These are phyloP conservation scores for Panopea generosa DNA, from an alignment of 2,888 invertebrate genomes.

Conservation along the genomic window DNA sequence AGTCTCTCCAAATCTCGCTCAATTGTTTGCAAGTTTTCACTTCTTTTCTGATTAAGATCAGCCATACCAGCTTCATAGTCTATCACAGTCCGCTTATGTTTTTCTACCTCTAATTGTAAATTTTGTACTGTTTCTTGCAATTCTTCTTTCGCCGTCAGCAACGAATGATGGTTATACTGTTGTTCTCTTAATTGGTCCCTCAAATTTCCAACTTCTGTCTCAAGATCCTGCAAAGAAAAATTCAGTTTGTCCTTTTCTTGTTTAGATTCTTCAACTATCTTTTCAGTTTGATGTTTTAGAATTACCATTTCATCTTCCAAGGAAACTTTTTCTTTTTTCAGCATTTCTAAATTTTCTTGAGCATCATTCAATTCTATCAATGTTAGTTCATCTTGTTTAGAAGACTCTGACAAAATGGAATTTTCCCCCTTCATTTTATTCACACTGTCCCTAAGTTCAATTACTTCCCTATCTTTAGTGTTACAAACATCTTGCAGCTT, in stretches of 20 bases:
- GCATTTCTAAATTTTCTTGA: constrained; percentile 26
- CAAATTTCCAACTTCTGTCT: constrained; percentile 17
- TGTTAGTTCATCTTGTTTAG: constrained; percentile 23
- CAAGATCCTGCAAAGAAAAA: constrained; percentile 32
- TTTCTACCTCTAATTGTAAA: constrained; percentile 58
- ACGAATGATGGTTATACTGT: constrained; percentile 10
- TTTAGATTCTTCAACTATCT: constrained; percentile 25
- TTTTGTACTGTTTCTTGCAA: constrained; percentile 54
- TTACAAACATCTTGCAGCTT: constrained; percentile 48
- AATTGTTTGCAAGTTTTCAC: constrained; percentile 47
- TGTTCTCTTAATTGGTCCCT: constrained; percentile 24
- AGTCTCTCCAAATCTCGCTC: constrained; percentile 46
- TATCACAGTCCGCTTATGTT: constrained; percentile 44
- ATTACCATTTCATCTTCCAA: constrained; percentile 32
- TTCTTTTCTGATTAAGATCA: constrained; percentile 65
- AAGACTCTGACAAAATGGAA: constrained; percentile 8
- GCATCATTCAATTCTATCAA: constrained; percentile 29
- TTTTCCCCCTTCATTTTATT: constrained; percentile 22
- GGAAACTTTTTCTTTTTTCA: constrained; percentile 37
- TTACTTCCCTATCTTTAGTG: constrained; percentile 19
- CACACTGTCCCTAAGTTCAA: not conserved
- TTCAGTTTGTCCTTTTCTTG: constrained; percentile 44
- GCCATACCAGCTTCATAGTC: constrained; percentile 63
- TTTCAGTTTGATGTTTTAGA: constrained; percentile 20
- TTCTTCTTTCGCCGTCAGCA: constrained; percentile 64